Evolutionary conservation across 1,140 invertebrate genomes (phyloP).

Genomic region (Mya arenaria): DNA sequence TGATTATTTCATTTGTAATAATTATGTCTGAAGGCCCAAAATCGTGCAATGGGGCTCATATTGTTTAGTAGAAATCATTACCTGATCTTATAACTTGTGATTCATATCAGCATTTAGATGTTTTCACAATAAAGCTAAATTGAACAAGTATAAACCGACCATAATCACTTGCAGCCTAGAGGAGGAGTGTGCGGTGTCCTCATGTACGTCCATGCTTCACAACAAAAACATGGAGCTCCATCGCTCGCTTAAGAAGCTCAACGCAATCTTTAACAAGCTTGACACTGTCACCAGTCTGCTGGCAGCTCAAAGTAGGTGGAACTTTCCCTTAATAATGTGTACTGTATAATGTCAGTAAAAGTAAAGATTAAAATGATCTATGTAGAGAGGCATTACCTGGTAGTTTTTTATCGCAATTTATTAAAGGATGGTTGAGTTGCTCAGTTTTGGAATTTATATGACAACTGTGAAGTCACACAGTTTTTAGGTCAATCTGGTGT

Average conservation of each 20-base stretch:
- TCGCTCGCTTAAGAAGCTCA: constrained; percentile 70
- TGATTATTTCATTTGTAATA: no score
- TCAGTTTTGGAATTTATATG: no score
- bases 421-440: no score
- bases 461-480: no score
- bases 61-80: neutral
- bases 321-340: no score
- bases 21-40: no score
- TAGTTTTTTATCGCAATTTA: no score
- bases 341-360: neutral
- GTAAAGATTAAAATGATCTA: no score
- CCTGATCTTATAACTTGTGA: neutral
- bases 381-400: neutral
- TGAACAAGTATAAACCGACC: neutral
- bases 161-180: constrained; percentile 72
- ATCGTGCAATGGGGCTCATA: no score
- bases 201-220: constrained; percentile 73
- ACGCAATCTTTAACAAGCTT: constrained; percentile 71
- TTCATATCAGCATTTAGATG: neutral
- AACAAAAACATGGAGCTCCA: constrained; percentile 76
- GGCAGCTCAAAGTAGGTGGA: constrained; percentile 76
- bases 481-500: no score
- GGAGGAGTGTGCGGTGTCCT: constrained; percentile 78
- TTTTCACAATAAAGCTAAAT: neutral
- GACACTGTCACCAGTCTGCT: constrained; percentile 74